Conservation (phyloP, 2,797 vertebrate species). For the Sarcophilus harrisii region DNA sequence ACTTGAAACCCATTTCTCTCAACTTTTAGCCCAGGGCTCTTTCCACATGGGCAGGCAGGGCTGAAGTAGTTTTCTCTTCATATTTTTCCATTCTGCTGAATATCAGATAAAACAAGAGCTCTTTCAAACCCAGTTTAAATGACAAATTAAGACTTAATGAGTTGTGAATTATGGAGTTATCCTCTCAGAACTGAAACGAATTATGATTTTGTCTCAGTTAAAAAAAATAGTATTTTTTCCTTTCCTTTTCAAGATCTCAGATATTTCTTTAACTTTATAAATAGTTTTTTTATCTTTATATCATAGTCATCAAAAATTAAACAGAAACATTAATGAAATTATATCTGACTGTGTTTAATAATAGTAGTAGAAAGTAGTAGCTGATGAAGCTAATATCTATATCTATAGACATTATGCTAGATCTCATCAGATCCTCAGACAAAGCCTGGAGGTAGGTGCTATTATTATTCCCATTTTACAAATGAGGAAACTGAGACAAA, state of each 20-base stretch:
- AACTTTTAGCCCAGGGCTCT: neutral
- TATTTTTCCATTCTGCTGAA: neutral
- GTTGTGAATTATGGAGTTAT: neutral
- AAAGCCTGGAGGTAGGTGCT: neutral
- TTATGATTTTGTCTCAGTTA: neutral
- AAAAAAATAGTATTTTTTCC: too few relatives aligned
- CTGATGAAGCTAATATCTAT: too few relatives aligned
- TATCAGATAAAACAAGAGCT: neutral
- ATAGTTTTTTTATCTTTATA: too few relatives aligned
- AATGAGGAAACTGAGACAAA: neutral
- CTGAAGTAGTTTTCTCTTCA: neutral
- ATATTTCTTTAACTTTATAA: too few relatives aligned
- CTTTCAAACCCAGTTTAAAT: slow-evolving; percentile 22
- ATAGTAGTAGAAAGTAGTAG: too few relatives aligned
- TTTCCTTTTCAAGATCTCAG: too few relatives aligned
- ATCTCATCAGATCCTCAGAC: neutral
- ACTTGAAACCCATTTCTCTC: neutral
- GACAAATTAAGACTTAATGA: neutral
- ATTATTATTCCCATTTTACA: neutral
- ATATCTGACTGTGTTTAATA: too few relatives aligned
- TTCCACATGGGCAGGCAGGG: neutral
- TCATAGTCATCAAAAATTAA: too few relatives aligned
- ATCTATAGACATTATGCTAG: neutral
- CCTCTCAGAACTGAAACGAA: neutral
- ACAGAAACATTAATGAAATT: too few relatives aligned